A percentile compares a stretch with the other conserved stretches of the same genome.
phyloP scores from a whole-genome alignment of 2,888 invertebrate species.

The Nasonovia ribisnigri region DNA sequence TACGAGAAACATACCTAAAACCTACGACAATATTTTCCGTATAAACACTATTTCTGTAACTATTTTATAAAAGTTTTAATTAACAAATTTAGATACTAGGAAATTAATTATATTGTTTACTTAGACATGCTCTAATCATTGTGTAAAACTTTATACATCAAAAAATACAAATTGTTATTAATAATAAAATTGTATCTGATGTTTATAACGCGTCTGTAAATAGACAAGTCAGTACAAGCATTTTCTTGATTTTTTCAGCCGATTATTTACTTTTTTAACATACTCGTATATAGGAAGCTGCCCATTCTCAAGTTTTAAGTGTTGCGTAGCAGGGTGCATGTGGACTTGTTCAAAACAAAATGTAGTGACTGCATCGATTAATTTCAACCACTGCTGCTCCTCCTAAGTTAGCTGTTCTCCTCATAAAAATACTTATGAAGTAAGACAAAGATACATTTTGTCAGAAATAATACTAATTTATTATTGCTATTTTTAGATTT shows the following conservation, averaged over 20 bases:
- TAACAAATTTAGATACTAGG: no score
- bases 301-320: conserved; percentile 88
- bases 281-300: conserved; percentile 76
- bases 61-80: no score
- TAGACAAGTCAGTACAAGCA: conserved; percentile 76
- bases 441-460: conserved; percentile 68
- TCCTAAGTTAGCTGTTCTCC: conserved; percentile 77
- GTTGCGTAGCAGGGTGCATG: conserved; percentile 82
- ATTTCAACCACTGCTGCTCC: conserved; percentile 72
- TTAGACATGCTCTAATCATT: no score
- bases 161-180: no score
- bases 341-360: conserved; percentile 71
- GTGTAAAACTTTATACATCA: no score
- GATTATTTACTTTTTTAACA: background rate
- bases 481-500: conserved; percentile 72
- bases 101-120: no score
- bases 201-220: conserved; percentile 94
- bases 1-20: no score
- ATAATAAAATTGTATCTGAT: conserved; percentile 83
- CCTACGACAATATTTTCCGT: no score
- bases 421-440: conserved; percentile 78
- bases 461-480: conserved; percentile 25
- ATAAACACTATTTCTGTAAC: no score
- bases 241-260: background rate
- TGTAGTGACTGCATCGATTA: conserved; percentile 70